These are phyloP conservation scores for Potorous gilbertii DNA, from an alignment of 2,797 vertebrate genomes.

Conservation along the genomic window DNA sequence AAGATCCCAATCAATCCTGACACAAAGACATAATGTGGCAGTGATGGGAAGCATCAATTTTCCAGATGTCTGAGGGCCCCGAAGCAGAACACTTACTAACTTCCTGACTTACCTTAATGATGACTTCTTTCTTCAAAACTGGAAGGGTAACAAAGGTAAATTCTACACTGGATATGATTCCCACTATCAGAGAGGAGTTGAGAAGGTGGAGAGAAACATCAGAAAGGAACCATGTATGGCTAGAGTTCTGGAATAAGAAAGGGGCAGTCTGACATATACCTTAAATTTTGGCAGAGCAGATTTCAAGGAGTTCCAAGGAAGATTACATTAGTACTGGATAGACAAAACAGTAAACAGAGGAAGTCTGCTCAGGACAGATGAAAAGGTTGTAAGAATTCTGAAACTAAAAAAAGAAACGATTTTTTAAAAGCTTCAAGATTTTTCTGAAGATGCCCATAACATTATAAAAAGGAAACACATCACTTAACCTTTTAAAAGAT, in stretches of 20 bases:
- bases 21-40: neutral
- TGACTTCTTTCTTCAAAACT: neutral
- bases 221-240: neutral
- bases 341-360: neutral
- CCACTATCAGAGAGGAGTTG: neutral
- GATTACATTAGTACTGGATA: neutral
- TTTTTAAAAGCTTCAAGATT: neutral
- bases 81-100: neutral
- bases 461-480: neutral
- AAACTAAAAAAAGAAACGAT: neutral
- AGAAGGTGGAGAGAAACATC: neutral
- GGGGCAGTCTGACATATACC: neutral
- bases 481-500: neutral
- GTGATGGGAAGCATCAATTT: neutral
- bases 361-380: neutral
- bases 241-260: neutral
- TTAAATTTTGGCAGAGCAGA: neutral
- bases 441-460: neutral
- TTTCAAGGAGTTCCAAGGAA: neutral
- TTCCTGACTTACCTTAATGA: neutral
- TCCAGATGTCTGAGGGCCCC: neutral
- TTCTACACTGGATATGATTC: neutral
- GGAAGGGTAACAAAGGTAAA: neutral
- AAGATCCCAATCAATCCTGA: neutral
- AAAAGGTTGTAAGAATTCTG: neutral